Conservation (phyloP, 2,113 vertebrate genomes). For the Nestor notabilis region DNA sequence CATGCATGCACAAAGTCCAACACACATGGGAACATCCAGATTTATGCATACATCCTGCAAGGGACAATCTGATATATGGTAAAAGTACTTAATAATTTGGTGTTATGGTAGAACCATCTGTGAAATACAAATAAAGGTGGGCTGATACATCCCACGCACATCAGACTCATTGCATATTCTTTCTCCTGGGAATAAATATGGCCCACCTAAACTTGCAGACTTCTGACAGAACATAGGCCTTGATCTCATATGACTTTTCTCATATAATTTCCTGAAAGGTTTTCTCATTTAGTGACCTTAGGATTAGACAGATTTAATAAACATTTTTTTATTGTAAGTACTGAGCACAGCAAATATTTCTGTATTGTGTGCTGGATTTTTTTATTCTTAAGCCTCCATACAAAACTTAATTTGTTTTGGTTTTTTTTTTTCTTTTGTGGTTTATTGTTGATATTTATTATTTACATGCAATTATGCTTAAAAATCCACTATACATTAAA, state of each 20-base stretch:
- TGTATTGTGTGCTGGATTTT: background rate
- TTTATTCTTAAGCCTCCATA: background rate
- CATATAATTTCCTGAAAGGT: background rate
- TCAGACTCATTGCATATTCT: background rate
- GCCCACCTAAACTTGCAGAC: background rate
- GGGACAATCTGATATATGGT: background rate
- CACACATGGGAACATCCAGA: background rate
- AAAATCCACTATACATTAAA: background rate
- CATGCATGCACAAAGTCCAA: background rate
- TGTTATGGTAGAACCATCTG: background rate
- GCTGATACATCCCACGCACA: background rate
- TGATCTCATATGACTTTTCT: background rate
- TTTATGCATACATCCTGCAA: background rate
- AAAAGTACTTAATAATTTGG: background rate
- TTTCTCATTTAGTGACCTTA: background rate
- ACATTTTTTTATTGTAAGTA: background rate
- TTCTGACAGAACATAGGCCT: background rate
- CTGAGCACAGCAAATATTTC: background rate
- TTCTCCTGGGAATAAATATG: background rate
- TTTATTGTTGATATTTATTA: background rate
- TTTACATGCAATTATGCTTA: background rate
- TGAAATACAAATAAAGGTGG: background rate
- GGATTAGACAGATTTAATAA: background rate
- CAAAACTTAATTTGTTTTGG: background rate
- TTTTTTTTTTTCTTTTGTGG: background rate